phyloP scores from a whole-genome alignment of 1,140 invertebrate genomes.

The Scaptomyza graminum region DNA sequence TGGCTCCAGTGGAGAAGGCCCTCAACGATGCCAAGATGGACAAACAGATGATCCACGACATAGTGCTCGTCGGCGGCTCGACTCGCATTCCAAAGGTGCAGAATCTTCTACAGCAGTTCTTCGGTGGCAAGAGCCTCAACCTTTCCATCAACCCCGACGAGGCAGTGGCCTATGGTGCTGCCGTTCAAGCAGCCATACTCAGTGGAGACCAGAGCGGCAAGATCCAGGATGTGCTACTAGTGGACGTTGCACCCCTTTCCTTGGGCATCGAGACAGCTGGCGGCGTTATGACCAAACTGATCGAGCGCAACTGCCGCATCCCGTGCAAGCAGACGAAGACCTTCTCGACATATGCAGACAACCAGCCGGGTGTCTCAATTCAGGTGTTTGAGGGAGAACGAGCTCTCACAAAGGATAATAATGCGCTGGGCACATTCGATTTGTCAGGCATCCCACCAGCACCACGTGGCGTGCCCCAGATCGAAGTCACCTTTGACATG shows the following conservation, averaged over 20 bases:
- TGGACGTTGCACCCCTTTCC: slow-evolving; percentile 86
- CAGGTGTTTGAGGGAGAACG: slow-evolving; percentile 89
- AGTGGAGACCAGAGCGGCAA: slow-evolving; percentile 89
- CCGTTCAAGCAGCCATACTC: slow-evolving; percentile 91
- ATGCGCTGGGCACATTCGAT: slow-evolving; percentile 91
- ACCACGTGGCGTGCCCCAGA: slow-evolving; percentile 91
- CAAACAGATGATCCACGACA: slow-evolving; percentile 87
- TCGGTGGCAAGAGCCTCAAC: slow-evolving; percentile 87
- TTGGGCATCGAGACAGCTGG: slow-evolving; percentile 87
- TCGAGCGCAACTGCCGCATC: slow-evolving; percentile 87
- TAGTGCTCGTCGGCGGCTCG: slow-evolving; percentile 87
- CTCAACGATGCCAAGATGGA: slow-evolving; percentile 90
- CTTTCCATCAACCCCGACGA: slow-evolving; percentile 92
- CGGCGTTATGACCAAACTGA: slow-evolving; percentile 87
- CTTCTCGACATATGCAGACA: slow-evolving; percentile 88
- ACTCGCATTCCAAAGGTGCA: slow-evolving; percentile 88
- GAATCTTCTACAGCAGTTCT: slow-evolving; percentile 87
- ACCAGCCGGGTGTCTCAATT: slow-evolving; percentile 89
- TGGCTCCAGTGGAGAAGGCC: slow-evolving; percentile 90
- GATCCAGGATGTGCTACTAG: slow-evolving; percentile 87
- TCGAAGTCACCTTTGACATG: slow-evolving; percentile 87
- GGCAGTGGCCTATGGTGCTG: slow-evolving; percentile 89
- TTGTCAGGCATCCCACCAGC: slow-evolving; percentile 92
- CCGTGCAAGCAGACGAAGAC: slow-evolving; percentile 88
- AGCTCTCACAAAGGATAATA: slow-evolving; percentile 90